These are phyloP conservation scores for Cheilosia urbana DNA, from an alignment of 2,888 invertebrate species.

Conservation along the genomic window DNA sequence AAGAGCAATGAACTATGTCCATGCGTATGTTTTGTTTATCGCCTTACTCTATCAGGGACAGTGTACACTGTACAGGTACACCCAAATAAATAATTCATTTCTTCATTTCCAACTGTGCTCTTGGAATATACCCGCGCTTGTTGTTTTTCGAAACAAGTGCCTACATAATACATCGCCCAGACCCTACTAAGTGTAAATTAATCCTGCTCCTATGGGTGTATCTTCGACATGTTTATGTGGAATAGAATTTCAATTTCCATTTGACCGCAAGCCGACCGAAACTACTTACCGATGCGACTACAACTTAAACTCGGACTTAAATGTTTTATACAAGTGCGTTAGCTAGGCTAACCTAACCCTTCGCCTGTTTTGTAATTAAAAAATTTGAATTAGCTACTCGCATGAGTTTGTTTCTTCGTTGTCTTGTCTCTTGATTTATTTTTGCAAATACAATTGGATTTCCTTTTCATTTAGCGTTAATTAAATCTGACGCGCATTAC, in stretches of 20 bases:
- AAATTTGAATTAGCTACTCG: slow-evolving; percentile 14
- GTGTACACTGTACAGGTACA: too few relatives aligned
- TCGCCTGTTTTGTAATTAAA: slow-evolving; percentile 33
- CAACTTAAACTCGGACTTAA: slow-evolving; percentile 22
- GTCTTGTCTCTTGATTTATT: not conserved
- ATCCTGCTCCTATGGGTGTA: not conserved
- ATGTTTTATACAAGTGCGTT: slow-evolving; percentile 4
- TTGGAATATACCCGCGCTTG: not conserved
- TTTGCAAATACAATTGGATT: slow-evolving; percentile 16
- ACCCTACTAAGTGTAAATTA: slow-evolving; percentile 9
- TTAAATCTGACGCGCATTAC: slow-evolving; percentile 66
- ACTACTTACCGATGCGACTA: too few relatives aligned
- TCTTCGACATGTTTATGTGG: not conserved
- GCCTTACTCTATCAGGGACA: too few relatives aligned
- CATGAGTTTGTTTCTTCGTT: not conserved
- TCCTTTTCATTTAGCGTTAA: slow-evolving; percentile 47
- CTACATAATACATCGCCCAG: slow-evolving; percentile 16
- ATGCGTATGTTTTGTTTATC: too few relatives aligned
- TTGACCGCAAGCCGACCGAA: slow-evolving; percentile 12
- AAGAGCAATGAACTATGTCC: too few relatives aligned
- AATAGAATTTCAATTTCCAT: slow-evolving; percentile 35
- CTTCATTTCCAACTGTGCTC: not conserved
- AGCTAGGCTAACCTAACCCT: not conserved
- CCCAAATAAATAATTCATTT: too few relatives aligned
- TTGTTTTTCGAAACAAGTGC: slow-evolving; percentile 23